Base-by-base conservation (phyloP, 2,113 vertebrate species). In the Chaetorhynchus papuensis region DNA sequence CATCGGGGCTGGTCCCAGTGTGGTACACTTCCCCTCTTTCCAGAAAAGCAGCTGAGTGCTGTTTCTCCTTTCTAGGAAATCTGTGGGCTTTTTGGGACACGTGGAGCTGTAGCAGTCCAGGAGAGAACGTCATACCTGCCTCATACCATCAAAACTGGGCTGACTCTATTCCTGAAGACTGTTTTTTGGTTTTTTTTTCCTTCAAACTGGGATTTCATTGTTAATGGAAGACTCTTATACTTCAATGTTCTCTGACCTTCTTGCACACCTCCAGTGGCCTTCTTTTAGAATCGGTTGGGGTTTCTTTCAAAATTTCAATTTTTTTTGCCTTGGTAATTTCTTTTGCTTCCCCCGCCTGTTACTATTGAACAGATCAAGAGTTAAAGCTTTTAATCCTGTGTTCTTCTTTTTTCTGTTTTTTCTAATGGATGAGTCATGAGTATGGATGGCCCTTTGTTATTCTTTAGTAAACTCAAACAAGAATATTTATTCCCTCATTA, bases 401-500 rank as follows among this genome's bases (percentile, higher is more conserved):
- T 61, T 89, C 26, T 90, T 77, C 68, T 83, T 26, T 50, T 75
- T 91, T 93, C 44, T 90, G 21, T 75, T 95, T 92, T 89, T 91
- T 80, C 78, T 94, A 53, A 70, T 47, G 22, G 24, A 66, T 96
- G 82, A 96, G 63, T 97, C 94, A 95, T 44, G 13, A 66, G 63
- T 59, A 63, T 0, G 22, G 30, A 91, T 70, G 27, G 71, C 23
- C 61, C 72, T 95, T 81, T 93, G 78, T 96, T 96, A 81, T 90
- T 93, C 64, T 81, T 94, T 33, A 72, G 26, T 86, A 83, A 94
- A 88, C n/a, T 95, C 87, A 83, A 91, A 87, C 41, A 95, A 85
- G 70, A 83, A 50, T 90, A 65, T 77, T 94, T 88, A 91, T 90
- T 80, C 53, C 17, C 22, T 90, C 52, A 66, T 90, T 90, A 94